Evolutionary conservation across 2,113 vertebrate genomes (phyloP).

Genomic region (Oreocharis arfaki): DNA sequence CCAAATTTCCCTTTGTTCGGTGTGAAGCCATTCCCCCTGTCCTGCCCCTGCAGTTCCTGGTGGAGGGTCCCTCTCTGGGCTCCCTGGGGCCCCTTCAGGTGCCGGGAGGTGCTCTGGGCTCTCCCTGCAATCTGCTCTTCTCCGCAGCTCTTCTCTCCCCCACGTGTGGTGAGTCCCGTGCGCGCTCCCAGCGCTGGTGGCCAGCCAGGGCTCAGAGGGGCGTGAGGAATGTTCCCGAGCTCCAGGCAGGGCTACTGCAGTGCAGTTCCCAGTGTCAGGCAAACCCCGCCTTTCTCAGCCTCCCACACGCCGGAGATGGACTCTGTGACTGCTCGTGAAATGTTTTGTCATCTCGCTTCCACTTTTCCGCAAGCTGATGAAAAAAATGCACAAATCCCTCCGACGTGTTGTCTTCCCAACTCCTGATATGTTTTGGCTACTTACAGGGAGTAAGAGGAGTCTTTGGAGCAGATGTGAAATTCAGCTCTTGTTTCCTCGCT

Average conservation of each 20-base stretch:
- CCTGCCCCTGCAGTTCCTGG: background rate
- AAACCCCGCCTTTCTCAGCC: background rate
- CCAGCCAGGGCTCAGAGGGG: background rate
- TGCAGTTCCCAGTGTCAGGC: background rate
- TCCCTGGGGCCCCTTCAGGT: no score
- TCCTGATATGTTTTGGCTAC: slow-evolving; percentile 56
- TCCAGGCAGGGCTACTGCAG: background rate
- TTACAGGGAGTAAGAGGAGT: slow-evolving; percentile 25
- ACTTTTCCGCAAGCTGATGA: slow-evolving; percentile 25
- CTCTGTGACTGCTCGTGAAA: background rate
- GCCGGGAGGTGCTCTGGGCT: background rate
- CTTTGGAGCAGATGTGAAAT: slow-evolving; percentile 49
- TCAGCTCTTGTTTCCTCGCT: slow-evolving; percentile 37
- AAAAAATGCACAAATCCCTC: slow-evolving; percentile 30
- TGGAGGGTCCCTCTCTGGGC: background rate
- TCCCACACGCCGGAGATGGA: background rate
- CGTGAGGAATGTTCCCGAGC: fast-evolving
- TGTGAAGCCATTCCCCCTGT: background rate
- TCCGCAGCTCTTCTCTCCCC: fast-evolving
- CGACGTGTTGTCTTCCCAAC: slow-evolving; percentile 24
- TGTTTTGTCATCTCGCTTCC: slow-evolving; percentile 58
- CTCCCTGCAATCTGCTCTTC: background rate
- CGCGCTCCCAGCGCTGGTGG: fast-evolving
- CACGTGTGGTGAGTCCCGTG: fast-evolving
- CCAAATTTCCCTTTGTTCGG: no score